Evolutionary conservation across 2,797 vertebrate species (phyloP).

Genomic region (Cyclopterus lumpus): DNA sequence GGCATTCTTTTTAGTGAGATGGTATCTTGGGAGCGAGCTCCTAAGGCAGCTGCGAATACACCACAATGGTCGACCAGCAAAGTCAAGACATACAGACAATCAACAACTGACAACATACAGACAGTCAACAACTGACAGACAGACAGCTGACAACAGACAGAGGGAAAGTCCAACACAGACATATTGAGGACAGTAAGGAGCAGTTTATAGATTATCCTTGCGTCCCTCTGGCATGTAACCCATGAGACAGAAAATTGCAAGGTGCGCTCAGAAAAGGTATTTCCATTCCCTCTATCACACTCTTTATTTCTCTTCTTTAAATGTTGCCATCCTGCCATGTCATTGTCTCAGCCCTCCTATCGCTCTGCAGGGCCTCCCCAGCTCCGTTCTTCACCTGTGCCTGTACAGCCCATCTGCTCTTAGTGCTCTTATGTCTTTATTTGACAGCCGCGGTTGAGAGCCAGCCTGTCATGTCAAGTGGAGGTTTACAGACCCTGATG

Average conservation of each 20-base stretch:
- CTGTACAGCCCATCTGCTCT: slow-evolving; percentile 32
- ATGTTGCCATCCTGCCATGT: slow-evolving; percentile 4
- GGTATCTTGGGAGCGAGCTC: too few relatives aligned
- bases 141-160: too few relatives aligned
- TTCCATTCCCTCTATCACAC: slow-evolving; percentile 13
- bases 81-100: too few relatives aligned
- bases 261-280: slow-evolving; percentile 11
- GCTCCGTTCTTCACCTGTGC: slow-evolving; percentile 14
- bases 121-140: too few relatives aligned
- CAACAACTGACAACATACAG: too few relatives aligned
- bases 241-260: slow-evolving; percentile 38
- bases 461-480: slow-evolving; percentile 45
- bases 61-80: too few relatives aligned
- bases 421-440: slow-evolving; percentile 47
- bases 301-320: slow-evolving; percentile 25
- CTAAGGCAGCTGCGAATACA: too few relatives aligned
- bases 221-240: slow-evolving; percentile 39
- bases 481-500: slow-evolving; percentile 44
- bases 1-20: too few relatives aligned
- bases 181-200: neutral
- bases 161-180: too few relatives aligned
- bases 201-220: slow-evolving; percentile 50
- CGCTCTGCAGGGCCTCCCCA: neutral
- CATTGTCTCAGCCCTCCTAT: slow-evolving; percentile 5
- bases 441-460: slow-evolving; percentile 34